These are phyloP conservation scores for Heteronetta atricapilla DNA, from an alignment of 2,113 vertebrate species.

Conservation along the genomic window DNA sequence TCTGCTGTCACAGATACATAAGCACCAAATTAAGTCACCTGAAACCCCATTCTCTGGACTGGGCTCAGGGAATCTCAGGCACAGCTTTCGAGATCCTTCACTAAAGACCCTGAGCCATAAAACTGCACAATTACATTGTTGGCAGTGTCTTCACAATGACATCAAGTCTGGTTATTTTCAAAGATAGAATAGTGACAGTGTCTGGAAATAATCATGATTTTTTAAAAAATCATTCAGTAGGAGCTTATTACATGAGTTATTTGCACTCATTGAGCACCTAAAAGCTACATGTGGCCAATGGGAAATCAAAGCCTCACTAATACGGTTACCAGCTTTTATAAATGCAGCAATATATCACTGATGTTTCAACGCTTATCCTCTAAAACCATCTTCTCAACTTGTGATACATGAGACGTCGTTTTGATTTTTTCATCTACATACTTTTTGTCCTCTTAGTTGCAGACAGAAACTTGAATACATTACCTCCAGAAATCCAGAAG, in stretches of 20 bases:
- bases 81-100: background rate
- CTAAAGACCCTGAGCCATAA: background rate
- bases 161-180: background rate
- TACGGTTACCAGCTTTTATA: background rate
- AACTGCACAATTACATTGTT: background rate
- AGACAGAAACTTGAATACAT: background rate
- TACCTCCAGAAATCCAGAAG: background rate
- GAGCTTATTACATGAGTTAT: background rate
- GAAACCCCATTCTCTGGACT: background rate
- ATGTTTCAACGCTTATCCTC: background rate
- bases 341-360: background rate
- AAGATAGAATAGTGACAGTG: background rate
- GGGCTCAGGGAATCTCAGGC: background rate
- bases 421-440: background rate
- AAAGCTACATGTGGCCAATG: background rate
- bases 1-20: conserved; percentile 53
- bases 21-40: background rate
- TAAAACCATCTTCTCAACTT: background rate
- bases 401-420: background rate
- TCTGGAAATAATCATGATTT: background rate
- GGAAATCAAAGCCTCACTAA: background rate
- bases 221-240: background rate
- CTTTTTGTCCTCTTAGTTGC: background rate
- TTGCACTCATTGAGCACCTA: background rate
- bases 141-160: background rate